Evolutionary conservation across 2,888 invertebrate species (phyloP), one percentile per base, ranked within the genome.

Genomic region (Oxyteleia sp.): DNA sequence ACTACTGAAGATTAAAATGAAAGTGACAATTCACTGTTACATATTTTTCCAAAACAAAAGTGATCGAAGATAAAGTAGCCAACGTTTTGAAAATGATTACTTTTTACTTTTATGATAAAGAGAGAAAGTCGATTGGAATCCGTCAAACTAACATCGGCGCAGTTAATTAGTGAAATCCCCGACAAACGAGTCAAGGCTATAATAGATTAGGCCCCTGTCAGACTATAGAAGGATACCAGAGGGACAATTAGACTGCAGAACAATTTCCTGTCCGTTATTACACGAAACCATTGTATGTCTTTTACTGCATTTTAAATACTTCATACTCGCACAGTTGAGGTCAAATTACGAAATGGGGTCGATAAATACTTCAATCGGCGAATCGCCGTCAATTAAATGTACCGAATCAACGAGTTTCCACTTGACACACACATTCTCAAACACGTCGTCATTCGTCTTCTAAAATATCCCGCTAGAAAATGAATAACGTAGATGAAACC

Each of bases 221-320:
- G 64, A 51, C 78, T 75, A 45, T 82, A 84, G 72, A 76, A 75
- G 71, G 83, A 74, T 79, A 61, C 47, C 45, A 82, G 74, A 59
- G 79, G 69, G 87, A 89, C 91, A 91, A 92, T 91, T 89, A 90
- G 89, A 89, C 88, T 89, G 89, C 87, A 82, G 87, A 90, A 91
- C 91, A 92, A 92, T 92, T 92, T 92, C 92, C 92, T 91, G 92
- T 90, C 88, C 82, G 80, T 80, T 84, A 90, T 90, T 89, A 90
- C 87, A 82, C 87, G 86, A 87, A 86, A 88, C 86, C 86, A 87
- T 90, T 88, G 87, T 88, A 79, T 59, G 85, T 83, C 85, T 81
- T 85, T 85, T 85, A 86, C 78, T 84, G 82, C 84, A 82, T 85
- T 86, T 86, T 86, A 84, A 84, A 86, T 86, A 82, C 82, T 76